Evolutionary conservation across 2,113 vertebrate species (phyloP).

Genomic region (Oncorhynchus masou): DNA sequence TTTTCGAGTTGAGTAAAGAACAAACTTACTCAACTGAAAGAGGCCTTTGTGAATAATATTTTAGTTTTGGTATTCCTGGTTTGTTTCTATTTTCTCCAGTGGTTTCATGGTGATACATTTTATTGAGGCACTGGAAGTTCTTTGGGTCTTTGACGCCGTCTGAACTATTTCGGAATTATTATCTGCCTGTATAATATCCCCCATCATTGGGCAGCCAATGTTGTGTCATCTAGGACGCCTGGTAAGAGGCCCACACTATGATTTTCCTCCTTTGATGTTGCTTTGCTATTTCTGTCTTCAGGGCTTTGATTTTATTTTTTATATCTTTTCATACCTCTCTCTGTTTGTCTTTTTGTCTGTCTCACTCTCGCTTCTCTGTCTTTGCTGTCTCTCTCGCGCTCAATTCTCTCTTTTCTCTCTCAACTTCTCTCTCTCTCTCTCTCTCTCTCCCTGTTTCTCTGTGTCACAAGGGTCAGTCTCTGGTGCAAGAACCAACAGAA

Average conservation of each 20-base stretch:
- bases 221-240: not conserved
- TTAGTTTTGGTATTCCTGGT: not conserved
- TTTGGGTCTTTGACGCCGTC: too few species aligned
- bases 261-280: not conserved
- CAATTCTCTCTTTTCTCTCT: not conserved
- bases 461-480: conserved; percentile 32
- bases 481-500: conserved; percentile 21
- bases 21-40: not conserved
- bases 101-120: not conserved
- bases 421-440: not conserved
- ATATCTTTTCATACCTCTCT: too few species aligned
- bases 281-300: not conserved
- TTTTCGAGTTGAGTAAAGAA: too few species aligned
- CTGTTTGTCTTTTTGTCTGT: too few species aligned
- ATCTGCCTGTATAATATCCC: not conserved
- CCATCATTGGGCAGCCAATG: not conserved
- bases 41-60: not conserved
- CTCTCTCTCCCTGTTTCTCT: not conserved
- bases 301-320: too few species aligned
- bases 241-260: not conserved
- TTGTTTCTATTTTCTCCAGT: not conserved
- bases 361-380: too few species aligned
- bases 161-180: not conserved
- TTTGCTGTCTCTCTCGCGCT: too few species aligned
- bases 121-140: too few species aligned